Evolutionary conservation across 2,797 vertebrate species (phyloP), one percentile per base, ranked within the genome.

Genomic region (Pogoniulus pusillus): DNA sequence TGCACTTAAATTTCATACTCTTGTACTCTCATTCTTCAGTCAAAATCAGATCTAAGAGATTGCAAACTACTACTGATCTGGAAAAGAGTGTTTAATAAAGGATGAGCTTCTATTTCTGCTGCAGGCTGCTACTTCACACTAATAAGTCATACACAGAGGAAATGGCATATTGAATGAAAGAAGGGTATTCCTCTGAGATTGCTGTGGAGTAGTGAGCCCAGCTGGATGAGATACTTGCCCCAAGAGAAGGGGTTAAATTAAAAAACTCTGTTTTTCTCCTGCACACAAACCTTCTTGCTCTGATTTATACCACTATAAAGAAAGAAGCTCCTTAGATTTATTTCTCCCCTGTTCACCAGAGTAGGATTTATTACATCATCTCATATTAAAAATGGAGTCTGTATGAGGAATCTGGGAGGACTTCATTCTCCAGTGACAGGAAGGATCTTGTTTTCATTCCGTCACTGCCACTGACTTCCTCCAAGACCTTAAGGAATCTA

Each of bases 41-140:
- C 32, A 92, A 90, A 93, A 87, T 83, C 60, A 70, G 49, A 73
- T 27, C 53, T 75, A 65, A 89, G 89, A 83, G 39, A 6, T 57
- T 90, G 19, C 63, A 75, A 89, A 89, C 66, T 87, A 65, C 30
- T 66, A 12, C 35, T 78, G 90, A 82, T 16, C 55, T 70, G 43
- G 51, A 89, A 72, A 34, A 64, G 23, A 72, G 22, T 26, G 19
- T 76, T 78, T 62, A 70, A 47, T 24, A 83, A 73, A 80, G 32
- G 12, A 59, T 82, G 73, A 71, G 37, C 23, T 89, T 75, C 85
- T 85, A 32, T 78, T 90, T 90, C 81, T 94, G 70, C 57, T 87
- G 10, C 57, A 63, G 66, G 34, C 53, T 87, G 55, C 81, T 90
- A 27, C 66, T 91, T 93, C 54, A 55, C 68, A 43, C 73, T 91